Evolutionary conservation across 2,888 invertebrate genomes (phyloP).

Genomic region (Cheilosia impressa): DNA sequence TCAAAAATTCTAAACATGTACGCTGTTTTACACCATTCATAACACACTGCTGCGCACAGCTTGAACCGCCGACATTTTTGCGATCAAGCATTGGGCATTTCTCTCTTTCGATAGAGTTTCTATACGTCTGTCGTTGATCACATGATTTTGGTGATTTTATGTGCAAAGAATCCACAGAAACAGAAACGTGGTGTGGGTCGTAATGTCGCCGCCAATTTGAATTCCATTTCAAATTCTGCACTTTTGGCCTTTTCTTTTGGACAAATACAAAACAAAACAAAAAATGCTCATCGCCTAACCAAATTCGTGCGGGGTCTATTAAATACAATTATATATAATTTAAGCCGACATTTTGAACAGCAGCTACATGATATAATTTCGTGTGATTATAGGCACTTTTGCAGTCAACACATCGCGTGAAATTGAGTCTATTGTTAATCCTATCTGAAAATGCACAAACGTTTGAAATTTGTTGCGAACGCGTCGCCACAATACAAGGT

Average conservation of each 20-base stretch:
- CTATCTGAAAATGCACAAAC: slow-evolving; percentile 20
- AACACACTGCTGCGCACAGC: not conserved
- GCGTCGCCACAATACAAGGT: slow-evolving; percentile 20
- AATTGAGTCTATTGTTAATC: slow-evolving; percentile 25
- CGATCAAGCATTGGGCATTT: slow-evolving; percentile 35
- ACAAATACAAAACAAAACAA: not conserved
- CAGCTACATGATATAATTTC: not conserved
- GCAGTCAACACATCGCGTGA: not conserved
- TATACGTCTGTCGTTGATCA: slow-evolving; percentile 2
- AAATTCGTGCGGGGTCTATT: slow-evolving; percentile 34
- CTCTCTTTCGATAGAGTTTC: slow-evolving; percentile 16
- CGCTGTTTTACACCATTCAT: not conserved
- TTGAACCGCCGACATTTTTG: not conserved
- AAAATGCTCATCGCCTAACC: slow-evolving; percentile 13
- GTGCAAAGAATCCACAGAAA: slow-evolving; percentile 29
- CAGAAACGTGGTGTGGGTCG: slow-evolving; percentile 62
- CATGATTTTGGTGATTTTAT: slow-evolving; percentile 47
- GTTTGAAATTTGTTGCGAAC: not conserved
- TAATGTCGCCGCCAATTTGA: slow-evolving; percentile 54
- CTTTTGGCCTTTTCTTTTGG: slow-evolving; percentile 37
- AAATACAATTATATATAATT: slow-evolving; percentile 57
- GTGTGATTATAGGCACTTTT: slow-evolving; percentile 35
- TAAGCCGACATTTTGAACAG: slow-evolving; percentile 33
- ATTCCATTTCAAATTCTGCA: slow-evolving; percentile 33
- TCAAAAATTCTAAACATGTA: slow-evolving; percentile 30